Evolutionary conservation across 2,888 invertebrate genomes (phyloP), one percentile per base, ranked within the genome.

Genomic region (Pammene aurita): DNA sequence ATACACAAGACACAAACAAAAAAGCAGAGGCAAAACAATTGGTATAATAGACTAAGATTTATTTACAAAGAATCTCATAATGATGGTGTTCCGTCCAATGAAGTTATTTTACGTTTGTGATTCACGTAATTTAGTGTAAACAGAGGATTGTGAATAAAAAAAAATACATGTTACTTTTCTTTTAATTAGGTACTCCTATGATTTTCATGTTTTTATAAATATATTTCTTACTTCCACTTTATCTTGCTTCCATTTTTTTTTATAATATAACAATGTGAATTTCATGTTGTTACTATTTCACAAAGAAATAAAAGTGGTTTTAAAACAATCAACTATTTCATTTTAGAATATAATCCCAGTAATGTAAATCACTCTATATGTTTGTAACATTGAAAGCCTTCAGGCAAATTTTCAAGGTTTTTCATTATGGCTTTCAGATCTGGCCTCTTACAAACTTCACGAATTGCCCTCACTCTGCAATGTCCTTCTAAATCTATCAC

Each of bases 321-420:
- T 72, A 56, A 62, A 14, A 67, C 48, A 57, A 38, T 44, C 5
- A 2, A 18, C 9, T 57, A 54, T 72, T 71, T 77, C 64, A 44
- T 44, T 44, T 48, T 5, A 58, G 60, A 18, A 34, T 13, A 34
- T 52, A 18, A 18, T 50, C 48, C 7, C 48, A 34, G n/a, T 34
- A 35, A 5, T n/a, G 11, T 57, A 57, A 13, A 6, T 64, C 42
- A 44, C 7, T 42, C 26, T 58, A 81, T 74, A 67, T 72, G 73
- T 74, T 81, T 83, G 71, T 82, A 89, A 79, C 87, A 90, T 75
- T 89, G 80, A 77, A 90, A 87, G 48, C 84, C 86, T 56, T 74
- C 54, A 6, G 91, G 92, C 72, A 91, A 76, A 55, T 62, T 73
- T 67, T 83, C 77, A 75, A 90, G 88, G 10, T 76, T 74, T 74